These are phyloP conservation scores for Opisthocomus hoazin DNA, from an alignment of 2,113 vertebrate species.

Conservation along the genomic window DNA sequence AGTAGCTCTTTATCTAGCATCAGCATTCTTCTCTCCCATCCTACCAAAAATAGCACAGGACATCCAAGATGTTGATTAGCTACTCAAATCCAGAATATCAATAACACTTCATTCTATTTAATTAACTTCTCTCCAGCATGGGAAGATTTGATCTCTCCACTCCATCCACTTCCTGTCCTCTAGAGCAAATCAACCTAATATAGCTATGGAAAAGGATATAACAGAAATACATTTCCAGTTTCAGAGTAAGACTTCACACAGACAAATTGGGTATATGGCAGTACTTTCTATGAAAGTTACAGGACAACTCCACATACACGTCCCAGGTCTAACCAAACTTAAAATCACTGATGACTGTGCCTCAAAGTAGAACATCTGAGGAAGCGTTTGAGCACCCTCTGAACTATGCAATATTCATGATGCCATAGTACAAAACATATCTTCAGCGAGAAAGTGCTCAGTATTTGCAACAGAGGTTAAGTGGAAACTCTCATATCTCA, in stretches of 20 bases:
- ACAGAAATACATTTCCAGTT: background rate
- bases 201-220: background rate
- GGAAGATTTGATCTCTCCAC: background rate
- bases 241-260: background rate
- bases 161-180: background rate
- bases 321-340: background rate
- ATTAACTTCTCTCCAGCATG: background rate
- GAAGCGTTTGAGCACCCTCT: background rate
- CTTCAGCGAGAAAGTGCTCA: background rate
- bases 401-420: background rate
- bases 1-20: background rate
- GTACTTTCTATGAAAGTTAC: background rate
- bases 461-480: background rate
- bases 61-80: background rate
- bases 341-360: background rate
- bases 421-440: background rate
- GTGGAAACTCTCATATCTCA: background rate
- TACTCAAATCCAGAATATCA: background rate
- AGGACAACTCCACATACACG: rapidly evolving
- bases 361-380: background rate
- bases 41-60: background rate
- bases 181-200: background rate
- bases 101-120: background rate
- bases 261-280: background rate
- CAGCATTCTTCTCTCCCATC: background rate